Evolutionary conservation across 2,113 vertebrate genomes (phyloP).

Genomic region (Oreochromis niloticus): DNA sequence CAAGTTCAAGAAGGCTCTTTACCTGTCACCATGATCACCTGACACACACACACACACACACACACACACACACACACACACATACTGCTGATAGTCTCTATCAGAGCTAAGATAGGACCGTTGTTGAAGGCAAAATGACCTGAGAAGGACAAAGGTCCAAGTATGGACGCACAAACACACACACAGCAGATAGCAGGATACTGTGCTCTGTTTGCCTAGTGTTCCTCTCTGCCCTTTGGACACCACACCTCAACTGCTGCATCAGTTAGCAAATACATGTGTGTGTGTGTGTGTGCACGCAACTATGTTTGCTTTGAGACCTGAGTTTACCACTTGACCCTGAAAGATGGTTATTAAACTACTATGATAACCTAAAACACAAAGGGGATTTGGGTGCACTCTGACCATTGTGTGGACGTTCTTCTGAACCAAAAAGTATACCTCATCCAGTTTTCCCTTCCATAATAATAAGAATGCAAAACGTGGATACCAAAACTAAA

Average conservation of each 20-base stretch:
- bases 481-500: background rate
- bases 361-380: background rate
- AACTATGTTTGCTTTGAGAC: background rate
- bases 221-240: slow-evolving; percentile 68
- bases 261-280: slow-evolving; percentile 44
- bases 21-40: background rate
- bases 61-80: background rate
- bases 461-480: background rate
- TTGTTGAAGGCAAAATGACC: slow-evolving; percentile 20
- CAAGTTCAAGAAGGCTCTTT: slow-evolving; percentile 23
- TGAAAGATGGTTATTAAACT: background rate
- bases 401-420: background rate
- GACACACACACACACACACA: background rate
- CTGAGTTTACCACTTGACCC: background rate
- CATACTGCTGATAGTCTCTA: slow-evolving; percentile 26
- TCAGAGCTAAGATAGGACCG: slow-evolving; percentile 36
- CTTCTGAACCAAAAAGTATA: background rate
- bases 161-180: slow-evolving; percentile 15
- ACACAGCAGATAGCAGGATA: slow-evolving; percentile 49
- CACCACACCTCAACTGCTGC: slow-evolving; percentile 65
- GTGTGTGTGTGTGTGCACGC: background rate
- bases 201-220: slow-evolving; percentile 59
- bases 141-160: slow-evolving; percentile 49
- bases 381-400: background rate
- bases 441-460: background rate